Evolutionary conservation across 2,113 vertebrate genomes (phyloP).

Genomic region (Daubentonia madagascariensis): DNA sequence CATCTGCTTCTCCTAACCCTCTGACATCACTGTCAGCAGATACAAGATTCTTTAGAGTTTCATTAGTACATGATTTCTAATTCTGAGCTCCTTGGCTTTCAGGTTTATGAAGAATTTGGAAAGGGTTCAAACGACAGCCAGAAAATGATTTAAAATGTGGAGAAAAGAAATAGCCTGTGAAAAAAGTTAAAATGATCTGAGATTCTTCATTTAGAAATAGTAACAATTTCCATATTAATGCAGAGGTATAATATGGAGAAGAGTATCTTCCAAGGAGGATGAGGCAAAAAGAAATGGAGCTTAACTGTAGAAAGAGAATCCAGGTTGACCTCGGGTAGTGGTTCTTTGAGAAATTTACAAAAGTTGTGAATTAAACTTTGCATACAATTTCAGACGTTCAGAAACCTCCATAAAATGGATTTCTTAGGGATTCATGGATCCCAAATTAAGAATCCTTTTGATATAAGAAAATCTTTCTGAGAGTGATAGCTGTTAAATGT

Average conservation of each 20-base stretch:
- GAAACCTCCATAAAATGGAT: neutral
- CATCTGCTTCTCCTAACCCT: neutral
- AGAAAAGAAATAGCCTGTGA: neutral
- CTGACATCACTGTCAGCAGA: neutral
- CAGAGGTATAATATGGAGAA: neutral
- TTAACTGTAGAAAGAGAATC: neutral
- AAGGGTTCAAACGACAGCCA: neutral
- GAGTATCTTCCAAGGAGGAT: neutral
- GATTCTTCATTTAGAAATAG: slow-evolving; percentile 22
- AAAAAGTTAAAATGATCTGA: neutral
- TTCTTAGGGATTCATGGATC: neutral
- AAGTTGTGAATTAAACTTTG: neutral
- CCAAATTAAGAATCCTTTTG: neutral
- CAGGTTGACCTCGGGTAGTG: neutral
- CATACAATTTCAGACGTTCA: neutral
- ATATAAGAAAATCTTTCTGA: neutral
- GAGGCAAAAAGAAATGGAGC: neutral
- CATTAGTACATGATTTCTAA: neutral
- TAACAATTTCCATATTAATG: neutral
- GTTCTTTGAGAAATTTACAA: neutral
- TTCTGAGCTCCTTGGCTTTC: neutral
- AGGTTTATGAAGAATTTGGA: slow-evolving; percentile 14
- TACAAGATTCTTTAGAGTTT: neutral
- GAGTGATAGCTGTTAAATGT: neutral
- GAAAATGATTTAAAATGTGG: neutral